phyloP scores from a whole-genome alignment of 1,140 invertebrate species.

The Papilio polyxenes region DNA sequence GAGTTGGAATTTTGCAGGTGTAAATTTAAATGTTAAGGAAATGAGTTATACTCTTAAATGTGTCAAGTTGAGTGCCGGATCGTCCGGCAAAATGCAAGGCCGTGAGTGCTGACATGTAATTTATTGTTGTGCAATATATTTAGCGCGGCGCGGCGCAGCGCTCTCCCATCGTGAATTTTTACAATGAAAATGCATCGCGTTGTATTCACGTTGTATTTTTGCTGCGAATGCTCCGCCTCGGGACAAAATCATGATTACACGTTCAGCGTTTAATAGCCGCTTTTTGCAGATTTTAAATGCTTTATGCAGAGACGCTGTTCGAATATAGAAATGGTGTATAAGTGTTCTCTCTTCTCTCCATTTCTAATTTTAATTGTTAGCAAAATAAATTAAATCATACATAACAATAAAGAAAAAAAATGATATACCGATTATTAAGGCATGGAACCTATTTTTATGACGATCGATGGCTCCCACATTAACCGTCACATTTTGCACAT shows the following conservation, averaged over 20 bases:
- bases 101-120: conserved; percentile 35
- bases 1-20: conserved; percentile 36
- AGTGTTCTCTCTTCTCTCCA: neutral
- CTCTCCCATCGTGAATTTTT: conserved; percentile 31
- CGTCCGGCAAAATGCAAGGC: conserved; percentile 39
- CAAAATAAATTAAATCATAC: neutral
- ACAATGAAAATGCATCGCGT: conserved; percentile 34
- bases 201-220: conserved; percentile 31
- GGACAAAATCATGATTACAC: conserved; percentile 34
- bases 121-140: conserved; percentile 39
- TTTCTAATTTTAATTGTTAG: neutral
- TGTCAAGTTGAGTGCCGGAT: conserved; percentile 38
- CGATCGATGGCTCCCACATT: too few species aligned
- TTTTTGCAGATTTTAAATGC: conserved; percentile 29
- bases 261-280: conserved; percentile 33
- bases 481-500: too few species aligned
- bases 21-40: conserved; percentile 40
- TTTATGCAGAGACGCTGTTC: conserved; percentile 4
- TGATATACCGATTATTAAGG: too few species aligned
- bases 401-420: too few species aligned
- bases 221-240: conserved; percentile 26
- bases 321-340: neutral
- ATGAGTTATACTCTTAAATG: conserved; percentile 40
- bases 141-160: neutral
- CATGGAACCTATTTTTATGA: too few species aligned